phyloP scores from a whole-genome alignment of 2,888 invertebrate species.

The Platerodrilus igneus region DNA sequence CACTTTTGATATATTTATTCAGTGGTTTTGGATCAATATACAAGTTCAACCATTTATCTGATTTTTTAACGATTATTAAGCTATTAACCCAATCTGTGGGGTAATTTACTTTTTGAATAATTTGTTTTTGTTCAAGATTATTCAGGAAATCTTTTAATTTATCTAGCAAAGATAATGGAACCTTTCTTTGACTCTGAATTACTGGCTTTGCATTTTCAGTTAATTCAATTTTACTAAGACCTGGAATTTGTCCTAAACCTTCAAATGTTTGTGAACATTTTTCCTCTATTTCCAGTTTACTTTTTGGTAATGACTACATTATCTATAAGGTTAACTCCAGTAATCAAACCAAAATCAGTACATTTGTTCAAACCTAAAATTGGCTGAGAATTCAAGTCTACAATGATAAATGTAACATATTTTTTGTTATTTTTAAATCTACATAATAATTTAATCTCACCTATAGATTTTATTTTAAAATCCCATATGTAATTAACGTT shows the following conservation, averaged over 20 bases:
- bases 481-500: slow-evolving; percentile 1
- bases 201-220: slow-evolving; percentile 1
- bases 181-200: slow-evolving; percentile 2
- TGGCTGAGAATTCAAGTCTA: not conserved
- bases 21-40: too few relatives aligned
- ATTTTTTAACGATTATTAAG: too few relatives aligned
- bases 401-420: slow-evolving; percentile 3
- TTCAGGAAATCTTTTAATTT: too few relatives aligned
- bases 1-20: too few relatives aligned
- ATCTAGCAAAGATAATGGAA: too few relatives aligned
- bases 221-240: slow-evolving; percentile 5
- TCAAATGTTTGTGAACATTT: not conserved
- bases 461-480: slow-evolving; percentile 5
- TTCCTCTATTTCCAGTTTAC: not conserved
- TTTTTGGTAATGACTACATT: too few relatives aligned
- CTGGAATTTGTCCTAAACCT: slow-evolving; percentile 6
- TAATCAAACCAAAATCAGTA: not conserved
- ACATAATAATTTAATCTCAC: slow-evolving; percentile 1
- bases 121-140: too few relatives aligned
- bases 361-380: slow-evolving; percentile 1
- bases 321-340: too few relatives aligned
- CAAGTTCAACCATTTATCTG: too few relatives aligned
- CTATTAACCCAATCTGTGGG: too few relatives aligned
- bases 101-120: too few relatives aligned
- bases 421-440: slow-evolving; percentile 1